Evolutionary conservation across 2,888 invertebrate species (phyloP).

Genomic region (Meteorus colon): DNA sequence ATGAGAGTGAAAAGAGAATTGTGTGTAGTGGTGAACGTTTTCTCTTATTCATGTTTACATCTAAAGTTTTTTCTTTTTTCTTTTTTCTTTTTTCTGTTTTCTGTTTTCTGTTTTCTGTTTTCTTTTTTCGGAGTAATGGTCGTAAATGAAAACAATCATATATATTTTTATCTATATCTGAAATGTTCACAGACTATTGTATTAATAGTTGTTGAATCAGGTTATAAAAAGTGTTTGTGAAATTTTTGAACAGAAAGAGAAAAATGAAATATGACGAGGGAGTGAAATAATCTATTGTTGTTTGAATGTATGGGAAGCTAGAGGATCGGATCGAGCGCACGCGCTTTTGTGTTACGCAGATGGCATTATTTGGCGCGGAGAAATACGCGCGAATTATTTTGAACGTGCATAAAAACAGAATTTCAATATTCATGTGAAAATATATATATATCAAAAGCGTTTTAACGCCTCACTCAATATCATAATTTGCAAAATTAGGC

Average conservation of each 20-base stretch:
- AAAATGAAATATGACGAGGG: neutral
- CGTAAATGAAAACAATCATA: no score
- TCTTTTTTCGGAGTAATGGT: neutral
- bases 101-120: no score
- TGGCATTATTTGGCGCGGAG: neutral
- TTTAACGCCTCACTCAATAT: neutral
- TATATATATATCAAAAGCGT: neutral
- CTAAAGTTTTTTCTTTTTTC: neutral
- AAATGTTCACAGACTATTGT: neutral
- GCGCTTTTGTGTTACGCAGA: neutral
- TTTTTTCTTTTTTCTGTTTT: neutral
- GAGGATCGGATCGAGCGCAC: slow-evolving; percentile 11
- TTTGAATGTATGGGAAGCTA: slow-evolving; percentile 8
- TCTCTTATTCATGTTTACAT: neutral
- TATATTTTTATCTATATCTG: neutral
- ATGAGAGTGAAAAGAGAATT: neutral
- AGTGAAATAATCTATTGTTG: neutral
- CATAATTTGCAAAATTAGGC: neutral
- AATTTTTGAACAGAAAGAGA: neutral
- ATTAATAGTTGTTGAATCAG: neutral
- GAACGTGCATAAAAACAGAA: neutral
- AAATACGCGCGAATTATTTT: slow-evolving; percentile 28
- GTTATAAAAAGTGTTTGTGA: neutral
- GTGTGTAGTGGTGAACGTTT: neutral
- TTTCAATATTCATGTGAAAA: neutral